A percentile compares a stretch with the other conserved stretches of the same genome.
phyloP scores from a whole-genome alignment of 2,797 vertebrate genomes.

The Corythornis leucogaster region DNA sequence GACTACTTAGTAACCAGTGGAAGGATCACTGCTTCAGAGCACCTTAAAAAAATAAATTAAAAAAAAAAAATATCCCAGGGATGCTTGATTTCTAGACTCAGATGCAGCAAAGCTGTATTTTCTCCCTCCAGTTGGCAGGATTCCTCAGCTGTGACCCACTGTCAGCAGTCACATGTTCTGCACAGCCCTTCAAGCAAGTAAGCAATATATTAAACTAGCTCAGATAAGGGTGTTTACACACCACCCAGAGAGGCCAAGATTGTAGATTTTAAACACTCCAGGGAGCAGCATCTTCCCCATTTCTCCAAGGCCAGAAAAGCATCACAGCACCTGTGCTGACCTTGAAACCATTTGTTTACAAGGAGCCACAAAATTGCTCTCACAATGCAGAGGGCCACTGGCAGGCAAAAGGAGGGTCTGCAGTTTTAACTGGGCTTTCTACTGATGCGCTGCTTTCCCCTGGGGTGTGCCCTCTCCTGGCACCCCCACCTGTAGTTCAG shows the following conservation, averaged over 20 bases:
- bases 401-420: neutral
- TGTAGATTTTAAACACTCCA: neutral
- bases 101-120: neutral
- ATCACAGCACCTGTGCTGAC: rapidly evolving
- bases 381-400: rapidly evolving
- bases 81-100: neutral
- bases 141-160: conserved; percentile 9
- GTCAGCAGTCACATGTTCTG: conserved; percentile 49
- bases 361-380: neutral
- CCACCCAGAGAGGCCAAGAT: neutral
- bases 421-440: neutral
- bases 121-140: conserved; percentile 30
- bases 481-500: neutral
- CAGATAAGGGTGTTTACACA: conserved; percentile 47
- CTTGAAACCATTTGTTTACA: rapidly evolving
- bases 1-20: neutral
- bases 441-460: rapidly evolving
- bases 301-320: neutral
- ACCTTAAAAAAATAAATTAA: neutral
- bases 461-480: rapidly evolving
- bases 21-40: neutral
- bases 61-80: neutral
- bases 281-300: neutral
- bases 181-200: conserved; percentile 26
- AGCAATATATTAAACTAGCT: conserved; percentile 30